Evolutionary conservation across 2,113 vertebrate species (phyloP).

Genomic region (Lepisosteus oculatus): DNA sequence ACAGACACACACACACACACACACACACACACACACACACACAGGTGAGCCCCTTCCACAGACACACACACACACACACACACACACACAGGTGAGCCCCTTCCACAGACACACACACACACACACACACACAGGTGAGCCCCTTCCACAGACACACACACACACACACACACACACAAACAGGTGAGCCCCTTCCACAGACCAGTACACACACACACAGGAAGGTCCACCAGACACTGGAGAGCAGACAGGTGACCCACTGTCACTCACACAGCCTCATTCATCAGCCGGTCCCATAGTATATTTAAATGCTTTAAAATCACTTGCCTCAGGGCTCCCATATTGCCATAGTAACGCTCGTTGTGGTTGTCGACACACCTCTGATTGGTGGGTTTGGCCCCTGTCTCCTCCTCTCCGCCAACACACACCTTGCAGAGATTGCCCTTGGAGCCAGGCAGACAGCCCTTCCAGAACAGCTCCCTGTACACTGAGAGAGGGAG

Average conservation of each 20-base stretch:
- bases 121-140: no score
- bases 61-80: no score
- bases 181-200: neutral
- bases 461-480: slow-evolving; percentile 83
- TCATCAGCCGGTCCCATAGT: no score
- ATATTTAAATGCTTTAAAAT: neutral
- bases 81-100: no score
- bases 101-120: no score
- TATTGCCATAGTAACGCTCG: slow-evolving; percentile 84
- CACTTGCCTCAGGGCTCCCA: slow-evolving; percentile 79
- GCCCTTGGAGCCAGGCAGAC: slow-evolving; percentile 77
- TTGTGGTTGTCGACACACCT: slow-evolving; percentile 79
- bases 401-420: slow-evolving; percentile 68
- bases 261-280: no score
- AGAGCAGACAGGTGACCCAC: no score
- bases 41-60: no score
- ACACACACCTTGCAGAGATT: slow-evolving; percentile 85
- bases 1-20: no score
- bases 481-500: slow-evolving; percentile 61
- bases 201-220: no score
- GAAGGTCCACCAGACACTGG: no score
- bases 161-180: slow-evolving; percentile 22
- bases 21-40: no score
- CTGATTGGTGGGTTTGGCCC: slow-evolving; percentile 57
- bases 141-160: neutral